Evolutionary conservation across 2,113 vertebrate species (phyloP), one percentile per base, ranked within the genome.

Genomic region (Chlorocebus sabaeus): DNA sequence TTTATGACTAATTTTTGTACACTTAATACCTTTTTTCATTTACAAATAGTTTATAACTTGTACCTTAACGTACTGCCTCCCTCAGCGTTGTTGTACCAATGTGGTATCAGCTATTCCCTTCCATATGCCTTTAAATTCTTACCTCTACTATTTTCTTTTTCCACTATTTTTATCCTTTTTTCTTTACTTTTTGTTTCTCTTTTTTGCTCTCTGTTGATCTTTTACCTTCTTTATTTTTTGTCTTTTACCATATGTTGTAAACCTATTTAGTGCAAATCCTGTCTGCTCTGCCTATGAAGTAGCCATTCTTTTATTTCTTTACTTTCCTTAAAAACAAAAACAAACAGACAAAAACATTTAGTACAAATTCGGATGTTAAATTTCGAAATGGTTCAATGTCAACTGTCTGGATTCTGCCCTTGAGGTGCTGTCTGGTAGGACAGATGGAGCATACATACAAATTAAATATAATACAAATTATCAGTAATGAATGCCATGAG

Each of bases 381-480:
- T 25, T 93, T 38, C 68, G 55, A 93, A 30, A 70, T 57, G 14
- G 79, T 92, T 3, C 96, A 97, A 95, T 94, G 96, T 83, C 90
- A 96, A 90, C 94, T 87, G 80, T 80, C 61, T 92, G 50, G n/a
- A 90, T 75, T 95, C 22, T 97, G n/a, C 48, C 96, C 95, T 95
- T 96, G 80, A 87, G 70, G 27, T 91, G 67, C 40, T 95, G 35
- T 76, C 84, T 97, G 40, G 11, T 92, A 95, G 86, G 82, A 96
- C 79, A 95, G 90, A 97, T 96, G 84, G 61, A 27, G 70, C 0
- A 59, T 43, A 52, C 75, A 68, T 50, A 70, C 25, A 96, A 96
- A 96, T 97, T 90, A 96, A 93, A 93, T 95, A 87, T 59, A 95
- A 61, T 87, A 83, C 22, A 80, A 25, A 92, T 84, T 84, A 72